Percentiles rank a stretch among this genome's conserved stretches.
Evolutionary conservation across 2,797 vertebrate species (phyloP).

Genomic region (Melopsittacus undulatus): DNA sequence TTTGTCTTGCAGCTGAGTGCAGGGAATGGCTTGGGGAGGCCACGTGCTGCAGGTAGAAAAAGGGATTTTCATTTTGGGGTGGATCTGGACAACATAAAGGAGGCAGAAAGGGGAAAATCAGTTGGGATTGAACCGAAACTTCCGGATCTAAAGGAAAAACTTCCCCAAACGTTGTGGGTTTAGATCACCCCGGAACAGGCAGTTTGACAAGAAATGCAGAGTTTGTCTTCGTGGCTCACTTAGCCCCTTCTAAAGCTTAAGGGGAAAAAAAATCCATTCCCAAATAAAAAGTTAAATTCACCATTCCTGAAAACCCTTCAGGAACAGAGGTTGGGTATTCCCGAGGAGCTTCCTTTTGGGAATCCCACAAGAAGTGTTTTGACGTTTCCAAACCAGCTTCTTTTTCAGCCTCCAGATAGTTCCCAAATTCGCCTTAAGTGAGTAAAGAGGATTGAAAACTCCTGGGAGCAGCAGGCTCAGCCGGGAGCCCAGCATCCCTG

Average conservation of each 20-base stretch:
- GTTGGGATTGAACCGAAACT: not conserved
- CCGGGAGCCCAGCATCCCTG: not conserved
- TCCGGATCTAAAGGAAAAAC: not conserved
- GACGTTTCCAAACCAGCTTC: not conserved
- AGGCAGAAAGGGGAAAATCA: not conserved
- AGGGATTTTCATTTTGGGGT: not conserved
- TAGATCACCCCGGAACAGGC: not conserved
- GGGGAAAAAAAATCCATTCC: not conserved
- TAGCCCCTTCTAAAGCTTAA: not conserved
- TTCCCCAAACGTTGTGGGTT: not conserved
- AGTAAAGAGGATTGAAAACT: not conserved
- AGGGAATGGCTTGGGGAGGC: not conserved
- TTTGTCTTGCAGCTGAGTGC: accelerated
- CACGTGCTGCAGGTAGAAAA: accelerated
- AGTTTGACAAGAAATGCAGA: not conserved
- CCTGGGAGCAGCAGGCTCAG: not conserved
- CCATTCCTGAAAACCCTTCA: not conserved
- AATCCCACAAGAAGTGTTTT: not conserved
- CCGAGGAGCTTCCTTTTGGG: not conserved
- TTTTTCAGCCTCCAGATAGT: not conserved
- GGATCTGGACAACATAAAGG: not conserved
- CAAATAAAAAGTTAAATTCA: not conserved
- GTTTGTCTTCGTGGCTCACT: not conserved
- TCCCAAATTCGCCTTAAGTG: not conserved
- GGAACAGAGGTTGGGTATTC: not conserved